Evolutionary conservation across 2,888 invertebrate species (phyloP).

Genomic region (Cataglyphis rosenhaueri): DNA sequence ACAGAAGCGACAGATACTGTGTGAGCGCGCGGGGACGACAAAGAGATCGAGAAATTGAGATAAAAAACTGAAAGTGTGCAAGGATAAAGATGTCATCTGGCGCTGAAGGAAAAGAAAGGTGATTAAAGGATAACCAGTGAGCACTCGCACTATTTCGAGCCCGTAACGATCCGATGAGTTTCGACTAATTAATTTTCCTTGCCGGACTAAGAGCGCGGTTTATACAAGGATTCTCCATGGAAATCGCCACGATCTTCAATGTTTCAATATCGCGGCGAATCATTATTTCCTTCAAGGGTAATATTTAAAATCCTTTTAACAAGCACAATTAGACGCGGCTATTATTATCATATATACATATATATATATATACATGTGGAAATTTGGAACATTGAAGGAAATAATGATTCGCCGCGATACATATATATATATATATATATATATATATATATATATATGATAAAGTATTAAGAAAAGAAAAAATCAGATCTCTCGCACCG

Average conservation of each 20-base stretch:
- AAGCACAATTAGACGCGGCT: conserved; percentile 26
- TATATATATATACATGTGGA: no score
- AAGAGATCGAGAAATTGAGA: conserved; percentile 13
- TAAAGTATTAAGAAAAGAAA: neutral
- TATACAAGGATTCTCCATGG: conserved; percentile 43
- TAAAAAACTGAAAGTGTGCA: conserved; percentile 31
- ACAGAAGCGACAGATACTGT: conserved; percentile 5
- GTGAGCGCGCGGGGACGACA: conserved; percentile 8
- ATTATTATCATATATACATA: neutral
- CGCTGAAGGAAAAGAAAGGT: conserved; percentile 38
- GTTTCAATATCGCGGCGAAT: conserved; percentile 46
- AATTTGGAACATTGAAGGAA: no score
- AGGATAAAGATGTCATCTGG: conserved; percentile 52
- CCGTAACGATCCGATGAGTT: conserved; percentile 63
- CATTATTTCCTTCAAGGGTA: conserved; percentile 52
- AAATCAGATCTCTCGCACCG: neutral
- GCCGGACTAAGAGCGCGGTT: conserved; percentile 26
- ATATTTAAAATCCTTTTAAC: conserved; percentile 52
- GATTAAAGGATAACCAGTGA: conserved; percentile 39
- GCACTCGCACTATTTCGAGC: conserved; percentile 22
- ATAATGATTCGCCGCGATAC: no score
- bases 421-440: neutral
- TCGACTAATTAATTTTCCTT: conserved; percentile 71
- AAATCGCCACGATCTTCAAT: conserved; percentile 45
- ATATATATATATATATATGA: neutral